Evolutionary conservation across 2,113 vertebrate genomes (phyloP).

Genomic region (Lasiurus borealis): DNA sequence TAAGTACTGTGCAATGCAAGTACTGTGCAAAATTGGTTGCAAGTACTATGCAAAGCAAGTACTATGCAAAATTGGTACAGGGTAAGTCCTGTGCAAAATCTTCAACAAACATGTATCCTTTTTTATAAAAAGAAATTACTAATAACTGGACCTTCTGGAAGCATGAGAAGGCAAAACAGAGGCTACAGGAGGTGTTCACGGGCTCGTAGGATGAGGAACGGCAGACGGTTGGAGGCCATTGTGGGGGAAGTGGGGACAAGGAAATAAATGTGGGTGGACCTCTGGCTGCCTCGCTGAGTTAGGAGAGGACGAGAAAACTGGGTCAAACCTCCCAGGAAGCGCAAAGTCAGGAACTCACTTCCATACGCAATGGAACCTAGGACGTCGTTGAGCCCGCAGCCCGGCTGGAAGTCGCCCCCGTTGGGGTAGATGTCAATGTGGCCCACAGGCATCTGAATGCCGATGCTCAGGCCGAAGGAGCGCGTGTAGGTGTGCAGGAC

Average conservation of each 20-base stretch:
- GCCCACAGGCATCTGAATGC: conserved; percentile 96
- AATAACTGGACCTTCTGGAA: not conserved
- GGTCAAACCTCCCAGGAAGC: not conserved
- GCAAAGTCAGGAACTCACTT: conserved; percentile 89
- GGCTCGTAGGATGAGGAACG: not conserved
- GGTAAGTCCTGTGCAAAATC: too few relatives aligned
- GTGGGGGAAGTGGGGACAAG: not conserved
- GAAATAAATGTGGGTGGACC: not conserved
- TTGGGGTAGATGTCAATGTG: conserved; percentile 98
- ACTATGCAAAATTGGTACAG: not conserved
- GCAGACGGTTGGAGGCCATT: not conserved
- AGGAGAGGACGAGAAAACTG: not conserved
- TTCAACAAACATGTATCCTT: not conserved
- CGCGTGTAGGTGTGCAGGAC: conserved; percentile 96
- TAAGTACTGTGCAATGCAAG: too few relatives aligned
- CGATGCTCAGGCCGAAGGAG: conserved; percentile 96
- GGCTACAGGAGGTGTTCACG: not conserved
- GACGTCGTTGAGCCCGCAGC: conserved; percentile 92
- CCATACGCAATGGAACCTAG: conserved; percentile 90
- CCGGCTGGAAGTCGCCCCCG: conserved; percentile 95
- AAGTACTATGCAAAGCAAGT: too few relatives aligned
- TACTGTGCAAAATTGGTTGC: too few relatives aligned
- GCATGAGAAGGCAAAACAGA: not conserved
- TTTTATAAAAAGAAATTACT: conserved; percentile 45
- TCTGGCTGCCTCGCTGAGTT: not conserved